Percentiles rank a stretch among this genome's conserved stretches.
These are phyloP conservation scores for Nomada fucata DNA, from an alignment of 2,888 invertebrate species.

Conservation along the genomic window DNA sequence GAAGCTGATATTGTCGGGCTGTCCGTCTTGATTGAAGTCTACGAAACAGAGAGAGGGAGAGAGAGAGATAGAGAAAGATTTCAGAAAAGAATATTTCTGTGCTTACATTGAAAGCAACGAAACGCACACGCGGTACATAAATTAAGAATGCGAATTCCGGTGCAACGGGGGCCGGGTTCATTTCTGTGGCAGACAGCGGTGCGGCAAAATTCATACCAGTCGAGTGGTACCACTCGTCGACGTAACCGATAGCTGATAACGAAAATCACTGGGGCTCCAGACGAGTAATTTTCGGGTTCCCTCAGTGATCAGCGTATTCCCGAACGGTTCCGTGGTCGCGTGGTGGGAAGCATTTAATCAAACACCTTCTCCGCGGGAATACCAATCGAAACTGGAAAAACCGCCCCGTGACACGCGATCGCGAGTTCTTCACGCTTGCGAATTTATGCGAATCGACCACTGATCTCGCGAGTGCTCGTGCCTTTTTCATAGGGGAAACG, in stretches of 20 bases:
- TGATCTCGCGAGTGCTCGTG: slow-evolving; percentile 36
- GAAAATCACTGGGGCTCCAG: slow-evolving; percentile 52
- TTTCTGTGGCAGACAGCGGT: background rate
- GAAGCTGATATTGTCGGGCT: slow-evolving; percentile 95
- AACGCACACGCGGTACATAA: no score
- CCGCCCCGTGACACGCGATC: slow-evolving; percentile 61
- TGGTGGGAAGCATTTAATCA: slow-evolving; percentile 68
- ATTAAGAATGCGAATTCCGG: background rate
- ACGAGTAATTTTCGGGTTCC: slow-evolving; percentile 62
- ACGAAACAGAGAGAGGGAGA: slow-evolving; percentile 74
- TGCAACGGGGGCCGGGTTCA: background rate
- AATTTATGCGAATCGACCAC: slow-evolving; percentile 15
- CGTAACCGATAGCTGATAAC: slow-evolving; percentile 60
- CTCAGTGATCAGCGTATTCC: slow-evolving; percentile 42
- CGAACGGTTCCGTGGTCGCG: slow-evolving; percentile 54
- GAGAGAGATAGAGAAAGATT: no score
- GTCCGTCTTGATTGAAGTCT: slow-evolving; percentile 97
- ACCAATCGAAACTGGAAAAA: slow-evolving; percentile 71
- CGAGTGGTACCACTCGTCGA: slow-evolving; percentile 36
- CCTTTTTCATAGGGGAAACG: no score
- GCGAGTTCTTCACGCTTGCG: slow-evolving; percentile 37
- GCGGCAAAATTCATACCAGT: slow-evolving; percentile 39
- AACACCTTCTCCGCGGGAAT: slow-evolving; percentile 53
- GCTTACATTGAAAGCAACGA: background rate
- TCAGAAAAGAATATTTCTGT: no score